Conservation (phyloP, 2,113 vertebrate genomes). For the Psephotus haematonotus region DNA sequence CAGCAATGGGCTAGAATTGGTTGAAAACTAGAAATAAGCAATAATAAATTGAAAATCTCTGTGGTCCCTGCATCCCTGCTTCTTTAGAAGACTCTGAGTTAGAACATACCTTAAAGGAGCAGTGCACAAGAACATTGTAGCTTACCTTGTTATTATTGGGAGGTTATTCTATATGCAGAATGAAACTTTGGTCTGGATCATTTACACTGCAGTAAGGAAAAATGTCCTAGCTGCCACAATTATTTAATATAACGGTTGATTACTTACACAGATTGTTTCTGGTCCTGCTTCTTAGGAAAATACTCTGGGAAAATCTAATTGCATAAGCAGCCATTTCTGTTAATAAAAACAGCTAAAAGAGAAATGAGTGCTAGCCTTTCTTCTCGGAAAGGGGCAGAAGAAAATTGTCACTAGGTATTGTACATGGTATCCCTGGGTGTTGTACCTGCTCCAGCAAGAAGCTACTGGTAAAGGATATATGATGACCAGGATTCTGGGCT, state of each 20-base stretch:
- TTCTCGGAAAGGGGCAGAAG: background rate
- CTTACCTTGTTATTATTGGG: background rate
- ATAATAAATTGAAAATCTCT: background rate
- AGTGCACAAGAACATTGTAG: background rate
- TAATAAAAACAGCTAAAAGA: background rate
- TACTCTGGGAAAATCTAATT: background rate
- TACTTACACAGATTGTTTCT: background rate
- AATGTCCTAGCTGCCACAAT: background rate
- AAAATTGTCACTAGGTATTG: background rate
- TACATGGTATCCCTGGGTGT: background rate
- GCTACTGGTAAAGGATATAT: background rate
- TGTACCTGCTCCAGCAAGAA: background rate
- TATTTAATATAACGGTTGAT: background rate
- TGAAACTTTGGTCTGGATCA: background rate
- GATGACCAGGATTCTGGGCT: background rate
- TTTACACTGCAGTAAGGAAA: background rate
- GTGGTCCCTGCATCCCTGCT: background rate
- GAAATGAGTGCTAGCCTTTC: background rate
- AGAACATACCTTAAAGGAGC: background rate
- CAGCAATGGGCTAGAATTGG: background rate
- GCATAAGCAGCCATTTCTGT: background rate
- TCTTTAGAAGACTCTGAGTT: background rate
- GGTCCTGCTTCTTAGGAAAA: background rate
- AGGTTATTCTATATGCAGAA: background rate
- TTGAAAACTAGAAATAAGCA: background rate